phyloP scores from a whole-genome alignment of 2,888 invertebrate genomes.

The Halictus quadricinctus region DNA sequence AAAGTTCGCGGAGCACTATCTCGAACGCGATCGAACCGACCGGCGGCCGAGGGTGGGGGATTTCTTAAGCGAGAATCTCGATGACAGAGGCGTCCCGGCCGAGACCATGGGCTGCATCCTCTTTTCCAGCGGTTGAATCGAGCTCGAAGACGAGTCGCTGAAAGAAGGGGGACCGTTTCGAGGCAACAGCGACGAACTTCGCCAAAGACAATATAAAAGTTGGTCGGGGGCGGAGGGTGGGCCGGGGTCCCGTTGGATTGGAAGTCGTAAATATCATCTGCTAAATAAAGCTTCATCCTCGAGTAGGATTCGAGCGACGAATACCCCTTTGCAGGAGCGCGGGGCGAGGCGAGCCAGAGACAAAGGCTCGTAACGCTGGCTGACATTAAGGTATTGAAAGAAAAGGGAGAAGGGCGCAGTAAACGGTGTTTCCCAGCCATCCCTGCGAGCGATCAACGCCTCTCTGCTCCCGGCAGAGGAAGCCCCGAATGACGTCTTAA shows the following conservation, averaged over 20 bases:
- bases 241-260: constrained; percentile 74
- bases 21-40: background rate
- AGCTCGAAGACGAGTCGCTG: constrained; percentile 55
- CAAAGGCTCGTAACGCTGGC: constrained; percentile 76
- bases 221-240: constrained; percentile 36
- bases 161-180: constrained; percentile 29
- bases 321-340: constrained; percentile 74
- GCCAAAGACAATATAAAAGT: constrained; percentile 79
- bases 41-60: background rate
- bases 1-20: background rate
- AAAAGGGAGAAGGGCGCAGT: constrained; percentile 47
- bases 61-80: background rate
- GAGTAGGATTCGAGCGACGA: constrained; percentile 72
- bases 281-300: constrained; percentile 81
- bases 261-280: constrained; percentile 82
- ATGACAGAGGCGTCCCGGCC: background rate
- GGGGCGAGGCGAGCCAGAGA: constrained; percentile 68
- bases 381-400: constrained; percentile 77
- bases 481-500: constrained; percentile 33
- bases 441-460: constrained; percentile 43
- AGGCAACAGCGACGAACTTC: constrained; percentile 67
- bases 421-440: constrained; percentile 49
- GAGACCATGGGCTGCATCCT: constrained; percentile 41
- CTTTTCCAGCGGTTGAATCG: constrained; percentile 49
- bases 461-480: background rate